Conservation (phyloP, 53 echinoderm and acorn worm genomes). For the Hippasteria phrygiana region DNA sequence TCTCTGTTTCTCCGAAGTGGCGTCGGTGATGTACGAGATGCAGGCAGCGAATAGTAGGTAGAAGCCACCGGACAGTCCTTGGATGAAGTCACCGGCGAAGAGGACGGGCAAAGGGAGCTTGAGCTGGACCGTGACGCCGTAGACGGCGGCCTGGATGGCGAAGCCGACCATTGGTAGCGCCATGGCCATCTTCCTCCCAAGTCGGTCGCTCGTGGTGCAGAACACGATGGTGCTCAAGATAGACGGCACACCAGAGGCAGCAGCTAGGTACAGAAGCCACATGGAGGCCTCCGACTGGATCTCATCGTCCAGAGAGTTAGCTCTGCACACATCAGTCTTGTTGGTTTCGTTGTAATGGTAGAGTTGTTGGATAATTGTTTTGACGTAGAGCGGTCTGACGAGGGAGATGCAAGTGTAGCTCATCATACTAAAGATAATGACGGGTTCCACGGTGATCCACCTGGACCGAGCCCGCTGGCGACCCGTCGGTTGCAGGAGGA, state of each 20-base stretch:
- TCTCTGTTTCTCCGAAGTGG: conserved; percentile 52
- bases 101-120: conserved; percentile 53
- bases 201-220: conserved; percentile 70
- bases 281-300: conserved; percentile 68
- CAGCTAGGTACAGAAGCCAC: conserved; percentile 63
- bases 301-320: neutral
- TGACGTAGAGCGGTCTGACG: conserved; percentile 47
- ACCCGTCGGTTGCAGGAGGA: neutral
- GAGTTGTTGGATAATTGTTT: conserved; percentile 11
- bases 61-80: conserved; percentile 66
- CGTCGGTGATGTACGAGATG: conserved; percentile 71
- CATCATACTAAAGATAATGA: conserved; percentile 21
- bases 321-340: neutral
- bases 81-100: conserved; percentile 42
- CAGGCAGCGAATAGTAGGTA: conserved; percentile 65
- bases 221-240: conserved; percentile 58
- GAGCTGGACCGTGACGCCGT: neutral
- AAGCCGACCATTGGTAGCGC: conserved; percentile 61
- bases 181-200: conserved; percentile 70
- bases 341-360: conserved; percentile 12
- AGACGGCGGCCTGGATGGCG: conserved; percentile 29
- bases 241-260: conserved; percentile 44
- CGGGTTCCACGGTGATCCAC: conserved; percentile 64
- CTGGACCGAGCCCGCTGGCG: conserved; percentile 26
- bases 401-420: conserved; percentile 3